phyloP scores from a whole-genome alignment of 2,113 vertebrate species.

The Columba janthina region DNA sequence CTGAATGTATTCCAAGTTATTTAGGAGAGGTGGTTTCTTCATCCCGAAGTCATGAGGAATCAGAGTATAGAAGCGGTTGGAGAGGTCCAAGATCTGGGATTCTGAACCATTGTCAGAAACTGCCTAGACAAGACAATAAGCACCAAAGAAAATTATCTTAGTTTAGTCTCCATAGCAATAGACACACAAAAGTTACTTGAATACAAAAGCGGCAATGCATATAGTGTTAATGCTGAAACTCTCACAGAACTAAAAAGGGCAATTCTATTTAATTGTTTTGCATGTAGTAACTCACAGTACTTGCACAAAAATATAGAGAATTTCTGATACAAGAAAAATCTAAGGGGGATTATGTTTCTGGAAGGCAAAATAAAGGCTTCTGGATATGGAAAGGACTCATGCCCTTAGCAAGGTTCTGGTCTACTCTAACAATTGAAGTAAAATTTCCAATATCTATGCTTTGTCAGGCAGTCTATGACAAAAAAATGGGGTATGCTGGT shows the following conservation, averaged over 20 bases:
- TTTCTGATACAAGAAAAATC: not conserved
- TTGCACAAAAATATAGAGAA: not conserved
- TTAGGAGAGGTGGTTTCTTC: slow-evolving; percentile 96
- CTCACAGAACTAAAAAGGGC: not conserved
- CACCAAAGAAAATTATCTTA: not conserved
- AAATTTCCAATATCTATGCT: not conserved
- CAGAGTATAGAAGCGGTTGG: slow-evolving; percentile 97
- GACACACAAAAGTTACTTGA: not conserved
- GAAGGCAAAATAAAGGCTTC: not conserved
- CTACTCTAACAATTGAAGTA: not conserved
- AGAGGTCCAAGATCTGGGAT: slow-evolving; percentile 92
- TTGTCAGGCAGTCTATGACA: not conserved
- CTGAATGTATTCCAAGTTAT: slow-evolving; percentile 90
- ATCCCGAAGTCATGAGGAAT: slow-evolving; percentile 99
- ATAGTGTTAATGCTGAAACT: not conserved
- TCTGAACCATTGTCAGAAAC: slow-evolving; percentile 84
- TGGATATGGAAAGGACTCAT: not conserved
- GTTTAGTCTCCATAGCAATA: not conserved
- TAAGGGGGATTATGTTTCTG: not conserved
- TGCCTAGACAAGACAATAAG: slow-evolving; percentile 73
- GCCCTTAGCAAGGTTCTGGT: not conserved
- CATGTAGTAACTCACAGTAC: not conserved
- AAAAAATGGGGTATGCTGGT: not conserved
- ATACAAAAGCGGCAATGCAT: not conserved
- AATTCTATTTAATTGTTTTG: not conserved